Percentiles rank a stretch among this genome's conserved stretches.
These are phyloP conservation scores for Sceloporus tristichus DNA, from an alignment of 2,113 vertebrate species.

Conservation along the genomic window DNA sequence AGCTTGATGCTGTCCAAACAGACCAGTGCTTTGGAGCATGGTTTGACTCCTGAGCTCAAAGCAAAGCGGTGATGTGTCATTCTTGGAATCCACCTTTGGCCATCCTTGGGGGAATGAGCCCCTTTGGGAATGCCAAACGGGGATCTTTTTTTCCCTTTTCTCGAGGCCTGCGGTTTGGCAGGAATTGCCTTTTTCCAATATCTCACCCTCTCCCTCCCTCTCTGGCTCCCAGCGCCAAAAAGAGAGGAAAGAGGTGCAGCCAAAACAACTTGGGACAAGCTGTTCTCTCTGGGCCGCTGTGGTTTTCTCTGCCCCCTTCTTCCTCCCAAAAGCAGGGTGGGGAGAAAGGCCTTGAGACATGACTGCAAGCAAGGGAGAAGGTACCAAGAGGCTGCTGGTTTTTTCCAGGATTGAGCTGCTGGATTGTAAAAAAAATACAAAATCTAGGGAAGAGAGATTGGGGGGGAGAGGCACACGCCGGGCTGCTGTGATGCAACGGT, in stretches of 20 bases:
- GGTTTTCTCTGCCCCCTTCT: neutral
- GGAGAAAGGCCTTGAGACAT: no score
- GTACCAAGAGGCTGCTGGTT: neutral
- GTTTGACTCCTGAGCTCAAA: neutral
- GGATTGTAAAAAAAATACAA: no score
- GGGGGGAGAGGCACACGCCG: neutral
- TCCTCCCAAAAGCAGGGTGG: neutral
- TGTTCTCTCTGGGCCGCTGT: neutral
- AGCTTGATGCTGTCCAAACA: no score
- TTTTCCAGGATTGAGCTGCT: neutral
- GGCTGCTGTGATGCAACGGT: conserved; percentile 9
- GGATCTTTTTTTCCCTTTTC: no score
- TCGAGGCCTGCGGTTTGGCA: neutral
- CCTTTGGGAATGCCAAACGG: neutral
- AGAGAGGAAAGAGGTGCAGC: neutral
- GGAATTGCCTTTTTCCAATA: neutral
- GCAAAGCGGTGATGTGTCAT: no score
- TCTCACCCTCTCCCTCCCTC: neutral
- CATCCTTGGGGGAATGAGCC: neutral
- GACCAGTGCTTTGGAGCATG: neutral
- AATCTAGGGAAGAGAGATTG: no score
- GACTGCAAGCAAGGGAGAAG: no score
- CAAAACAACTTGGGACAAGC: neutral
- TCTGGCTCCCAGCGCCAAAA: neutral
- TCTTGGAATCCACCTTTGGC: neutral